Evolutionary conservation across 2,113 vertebrate genomes (phyloP), one percentile per base, ranked within the genome.

Genomic region (Shinisaurus crocodilurus): DNA sequence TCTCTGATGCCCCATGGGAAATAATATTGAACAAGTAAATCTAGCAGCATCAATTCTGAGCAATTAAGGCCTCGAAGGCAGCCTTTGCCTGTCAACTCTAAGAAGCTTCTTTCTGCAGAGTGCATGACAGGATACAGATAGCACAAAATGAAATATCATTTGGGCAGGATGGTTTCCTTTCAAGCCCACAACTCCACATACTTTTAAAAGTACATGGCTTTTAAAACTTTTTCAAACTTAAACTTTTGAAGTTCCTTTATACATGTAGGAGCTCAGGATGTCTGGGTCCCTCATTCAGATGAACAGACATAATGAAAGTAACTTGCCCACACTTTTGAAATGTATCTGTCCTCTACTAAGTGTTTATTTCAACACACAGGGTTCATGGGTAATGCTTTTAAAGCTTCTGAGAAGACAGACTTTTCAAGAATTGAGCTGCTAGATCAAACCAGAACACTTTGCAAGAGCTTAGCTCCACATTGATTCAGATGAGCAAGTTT

Each of bases 1-100:
- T 76, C 8, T 54, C 72, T 34, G 74, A 10, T 79, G 74, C 74
- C 89, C 34, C 60, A 32, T 40, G 72, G 82, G 74, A 77, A 90
- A 90, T 79, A 79, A 90, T 85, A 90, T 84, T 79, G 89, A 67
- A 85, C 79, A 76, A 23, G 45, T 37, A 85, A 57, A 90, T 79
- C 82, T 90, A 23, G 74, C n/a, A 43, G 82, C 75, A 85, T 57
- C 82, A 85, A 43, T 85, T 90, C 74, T 80, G 60, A 90, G 75
- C 83, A 90, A 80, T 86, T 86, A 69, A 80, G 63, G 16, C 45
- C 16, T 80, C 67, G 74, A 86, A 85, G 37, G 75, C n/a, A 85
- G 83, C 83, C 29, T 86, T 79, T 90, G 63, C 83, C 75, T 86
- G 83, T 79, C 82, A 83, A 90, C 25, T 45, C 29, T 65, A 69